Evolutionary conservation across 2,888 invertebrate species (phyloP).

Genomic region (Chloromyia formosa): DNA sequence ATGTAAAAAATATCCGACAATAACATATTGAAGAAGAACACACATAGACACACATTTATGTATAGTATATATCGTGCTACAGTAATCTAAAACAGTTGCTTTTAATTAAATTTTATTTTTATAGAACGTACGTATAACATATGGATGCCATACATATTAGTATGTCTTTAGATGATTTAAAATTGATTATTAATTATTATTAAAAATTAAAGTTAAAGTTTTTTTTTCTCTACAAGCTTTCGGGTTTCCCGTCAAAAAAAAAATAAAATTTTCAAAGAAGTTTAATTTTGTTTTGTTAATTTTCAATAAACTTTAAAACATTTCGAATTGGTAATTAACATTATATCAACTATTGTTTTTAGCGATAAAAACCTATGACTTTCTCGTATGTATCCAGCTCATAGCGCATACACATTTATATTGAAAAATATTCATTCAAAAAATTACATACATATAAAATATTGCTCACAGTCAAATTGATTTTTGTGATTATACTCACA

Average conservation of each 20-base stretch:
- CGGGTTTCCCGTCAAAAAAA: neutral
- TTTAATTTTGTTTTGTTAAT: conserved; percentile 25
- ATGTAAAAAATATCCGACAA: conserved; percentile 48
- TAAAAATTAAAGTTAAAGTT: too few relatives aligned
- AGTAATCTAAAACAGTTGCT: conserved; percentile 26
- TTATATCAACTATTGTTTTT: neutral
- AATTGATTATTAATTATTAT: too few relatives aligned
- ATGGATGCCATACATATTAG: too few relatives aligned
- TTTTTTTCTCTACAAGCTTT: neutral
- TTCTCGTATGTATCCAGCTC: neutral
- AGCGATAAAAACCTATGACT: neutral
- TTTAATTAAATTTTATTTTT: conserved; percentile 3
- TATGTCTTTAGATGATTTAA: too few relatives aligned
- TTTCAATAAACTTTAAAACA: neutral
- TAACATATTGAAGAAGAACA: conserved; percentile 42
- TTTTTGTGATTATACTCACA: too few relatives aligned
- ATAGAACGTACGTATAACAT: neutral
- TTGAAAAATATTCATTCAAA: conserved; percentile 9
- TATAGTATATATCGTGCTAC: conserved; percentile 45
- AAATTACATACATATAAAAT: conserved; percentile 23
- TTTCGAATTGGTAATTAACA: neutral
- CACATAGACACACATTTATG: conserved; percentile 13
- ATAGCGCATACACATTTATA: conserved; percentile 20
- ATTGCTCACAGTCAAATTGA: neutral
- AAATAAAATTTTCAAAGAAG: neutral